Conservation (phyloP, 2,797 vertebrate genomes). For the Chaetophractus vellerosus region DNA sequence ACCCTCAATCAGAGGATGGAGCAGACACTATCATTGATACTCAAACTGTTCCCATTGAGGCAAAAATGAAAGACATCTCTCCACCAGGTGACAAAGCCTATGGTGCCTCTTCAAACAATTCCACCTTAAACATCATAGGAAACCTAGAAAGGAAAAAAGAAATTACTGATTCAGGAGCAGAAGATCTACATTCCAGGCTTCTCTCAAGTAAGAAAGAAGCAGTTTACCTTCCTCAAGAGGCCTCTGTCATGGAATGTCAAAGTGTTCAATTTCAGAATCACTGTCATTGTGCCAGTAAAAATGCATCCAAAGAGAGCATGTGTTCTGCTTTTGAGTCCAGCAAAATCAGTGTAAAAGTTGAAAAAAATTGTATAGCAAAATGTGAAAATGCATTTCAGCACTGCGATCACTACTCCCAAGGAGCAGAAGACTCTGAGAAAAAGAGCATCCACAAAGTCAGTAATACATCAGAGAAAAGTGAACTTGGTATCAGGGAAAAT, state of each 20-base stretch:
- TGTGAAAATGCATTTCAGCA: slow-evolving; percentile 49
- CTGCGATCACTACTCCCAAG: slow-evolving; percentile 7
- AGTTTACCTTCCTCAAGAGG: slow-evolving; percentile 10
- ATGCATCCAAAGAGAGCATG: neutral
- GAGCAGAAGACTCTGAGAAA: neutral
- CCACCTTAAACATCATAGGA: slow-evolving; percentile 23
- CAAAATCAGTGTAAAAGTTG: slow-evolving; percentile 44
- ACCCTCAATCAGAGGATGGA: neutral
- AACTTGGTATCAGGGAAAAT: slow-evolving; percentile 50
- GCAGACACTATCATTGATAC: neutral
- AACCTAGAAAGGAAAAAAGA: slow-evolving; percentile 47
- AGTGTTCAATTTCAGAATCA: slow-evolving; percentile 59
- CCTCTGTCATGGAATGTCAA: neutral
- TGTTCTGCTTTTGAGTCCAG: slow-evolving; percentile 54
- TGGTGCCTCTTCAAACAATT: slow-evolving; percentile 65
- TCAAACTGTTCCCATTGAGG: slow-evolving; percentile 48
- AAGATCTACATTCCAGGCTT: slow-evolving; percentile 9
- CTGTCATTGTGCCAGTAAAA: slow-evolving; percentile 26
- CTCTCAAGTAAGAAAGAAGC: slow-evolving; percentile 53
- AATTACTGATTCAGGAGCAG: slow-evolving; percentile 55
- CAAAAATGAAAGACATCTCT: slow-evolving; percentile 23
- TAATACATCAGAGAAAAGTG: neutral
- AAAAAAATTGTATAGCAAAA: slow-evolving; percentile 54
- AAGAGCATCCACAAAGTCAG: neutral
- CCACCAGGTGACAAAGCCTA: slow-evolving; percentile 63